Percentiles rank a stretch among this genome's conserved stretches.
Evolutionary conservation across 2,797 vertebrate genomes (phyloP).

Genomic region (Acomys russatus): DNA sequence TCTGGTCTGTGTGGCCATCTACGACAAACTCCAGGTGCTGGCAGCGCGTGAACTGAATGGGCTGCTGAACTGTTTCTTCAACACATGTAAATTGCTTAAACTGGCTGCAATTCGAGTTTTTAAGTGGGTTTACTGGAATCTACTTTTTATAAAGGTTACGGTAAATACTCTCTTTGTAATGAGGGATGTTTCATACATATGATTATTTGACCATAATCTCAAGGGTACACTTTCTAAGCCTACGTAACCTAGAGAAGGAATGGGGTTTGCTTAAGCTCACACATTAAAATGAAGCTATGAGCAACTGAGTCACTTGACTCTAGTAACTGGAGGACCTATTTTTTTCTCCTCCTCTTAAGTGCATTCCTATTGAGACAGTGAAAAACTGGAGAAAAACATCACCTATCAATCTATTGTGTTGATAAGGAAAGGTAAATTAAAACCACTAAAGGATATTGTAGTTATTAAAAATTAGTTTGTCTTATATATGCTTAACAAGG

Average conservation of each 20-base stretch:
- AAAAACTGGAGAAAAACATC: not conserved
- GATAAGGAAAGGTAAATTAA: not conserved
- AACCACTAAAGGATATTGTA: not conserved
- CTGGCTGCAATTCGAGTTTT: no score
- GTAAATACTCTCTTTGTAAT: not conserved
- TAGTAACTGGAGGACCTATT: not conserved
- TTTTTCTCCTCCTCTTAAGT: not conserved
- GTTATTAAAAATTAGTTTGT: slow-evolving; percentile 51
- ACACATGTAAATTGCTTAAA: no score
- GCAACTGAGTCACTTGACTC: not conserved
- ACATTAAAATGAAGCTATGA: slow-evolving; percentile 28
- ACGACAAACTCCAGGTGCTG: no score
- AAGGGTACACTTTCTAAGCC: not conserved
- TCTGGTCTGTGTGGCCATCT: no score
- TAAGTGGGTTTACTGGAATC: no score
- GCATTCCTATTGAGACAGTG: not conserved
- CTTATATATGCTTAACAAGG: not conserved
- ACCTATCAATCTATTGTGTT: not conserved
- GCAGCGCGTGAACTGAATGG: no score
- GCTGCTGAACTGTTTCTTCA: no score
- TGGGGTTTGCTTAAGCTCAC: not conserved
- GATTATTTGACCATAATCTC: slow-evolving; percentile 20
- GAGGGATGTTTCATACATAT: not conserved
- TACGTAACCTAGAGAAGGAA: not conserved
- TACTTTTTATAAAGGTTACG: not conserved